Evolutionary conservation across 2,797 vertebrate genomes (phyloP).

Genomic region (Pogoniulus pusillus): DNA sequence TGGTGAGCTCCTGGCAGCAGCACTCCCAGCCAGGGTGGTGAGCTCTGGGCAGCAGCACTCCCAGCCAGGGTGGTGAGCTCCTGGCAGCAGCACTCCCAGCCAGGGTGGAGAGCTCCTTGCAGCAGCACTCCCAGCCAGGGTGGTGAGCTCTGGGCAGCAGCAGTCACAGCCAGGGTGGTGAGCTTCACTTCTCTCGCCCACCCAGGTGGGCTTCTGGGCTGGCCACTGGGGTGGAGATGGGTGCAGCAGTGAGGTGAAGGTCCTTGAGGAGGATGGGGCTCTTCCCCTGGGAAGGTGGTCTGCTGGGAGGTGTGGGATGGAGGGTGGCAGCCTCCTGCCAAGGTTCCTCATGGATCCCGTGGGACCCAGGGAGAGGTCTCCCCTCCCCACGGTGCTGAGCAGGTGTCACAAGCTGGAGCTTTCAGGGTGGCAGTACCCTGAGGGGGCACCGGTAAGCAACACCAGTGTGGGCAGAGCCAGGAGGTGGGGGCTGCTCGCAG

Average conservation of each 20-base stretch:
- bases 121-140: no score
- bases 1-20: no score
- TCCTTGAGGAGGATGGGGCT: not conserved
- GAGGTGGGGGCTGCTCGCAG: not conserved
- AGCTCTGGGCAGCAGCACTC: no score
- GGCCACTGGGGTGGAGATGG: fast-evolving
- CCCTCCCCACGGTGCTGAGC: no score
- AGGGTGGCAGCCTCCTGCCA: no score
- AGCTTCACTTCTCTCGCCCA: fast-evolving
- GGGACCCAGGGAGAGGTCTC: not conserved
- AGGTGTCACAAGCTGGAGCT: not conserved
- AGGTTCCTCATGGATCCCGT: not conserved
- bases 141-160: no score
- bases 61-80: fast-evolving
- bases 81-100: no score
- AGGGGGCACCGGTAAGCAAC: not conserved
- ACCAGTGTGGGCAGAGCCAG: not conserved
- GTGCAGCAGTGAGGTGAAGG: fast-evolving
- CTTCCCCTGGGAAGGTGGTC: fast-evolving
- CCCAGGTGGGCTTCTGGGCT: not conserved
- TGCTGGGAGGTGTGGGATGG: not conserved
- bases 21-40: no score
- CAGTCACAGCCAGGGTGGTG: no score
- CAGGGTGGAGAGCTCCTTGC: no score
- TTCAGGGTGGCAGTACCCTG: fast-evolving